phyloP scores from a whole-genome alignment of 2,113 vertebrate species.

The Pelmatolapia mariae region DNA sequence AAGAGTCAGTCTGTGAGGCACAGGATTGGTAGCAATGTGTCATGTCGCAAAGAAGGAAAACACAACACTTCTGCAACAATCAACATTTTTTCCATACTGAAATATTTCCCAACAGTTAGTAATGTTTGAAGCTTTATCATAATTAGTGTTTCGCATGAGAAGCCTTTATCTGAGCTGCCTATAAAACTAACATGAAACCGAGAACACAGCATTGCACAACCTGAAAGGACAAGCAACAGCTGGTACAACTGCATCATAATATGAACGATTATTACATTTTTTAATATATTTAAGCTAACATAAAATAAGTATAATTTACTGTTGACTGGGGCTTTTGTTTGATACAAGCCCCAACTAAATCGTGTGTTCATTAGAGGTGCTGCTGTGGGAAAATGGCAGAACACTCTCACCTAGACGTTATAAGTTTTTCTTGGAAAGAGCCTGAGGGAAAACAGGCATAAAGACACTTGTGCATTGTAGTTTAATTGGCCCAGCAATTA shows the following conservation, averaged over 20 bases:
- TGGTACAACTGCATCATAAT: neutral
- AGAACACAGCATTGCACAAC: neutral
- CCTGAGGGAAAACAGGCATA: neutral
- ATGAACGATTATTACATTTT: neutral
- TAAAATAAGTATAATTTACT: neutral
- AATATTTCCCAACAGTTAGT: neutral
- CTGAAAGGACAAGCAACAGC: neutral
- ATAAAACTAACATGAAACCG: neutral
- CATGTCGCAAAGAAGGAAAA: neutral
- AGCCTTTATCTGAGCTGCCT: neutral
- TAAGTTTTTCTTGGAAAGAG: neutral
- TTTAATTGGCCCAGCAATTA: too few relatives aligned
- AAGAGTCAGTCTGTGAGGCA: accelerated
- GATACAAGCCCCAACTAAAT: neutral
- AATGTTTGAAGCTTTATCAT: neutral
- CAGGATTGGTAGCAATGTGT: neutral
- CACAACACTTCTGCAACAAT: neutral
- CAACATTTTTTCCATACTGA: neutral
- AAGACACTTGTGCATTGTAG: neutral
- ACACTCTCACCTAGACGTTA: neutral
- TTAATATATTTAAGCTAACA: neutral
- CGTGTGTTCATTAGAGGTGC: neutral
- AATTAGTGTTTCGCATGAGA: neutral
- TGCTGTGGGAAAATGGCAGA: neutral
- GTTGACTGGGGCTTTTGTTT: neutral